Evolutionary conservation across 2,797 vertebrate species (phyloP).

Genomic region (Echeneis naucrates): DNA sequence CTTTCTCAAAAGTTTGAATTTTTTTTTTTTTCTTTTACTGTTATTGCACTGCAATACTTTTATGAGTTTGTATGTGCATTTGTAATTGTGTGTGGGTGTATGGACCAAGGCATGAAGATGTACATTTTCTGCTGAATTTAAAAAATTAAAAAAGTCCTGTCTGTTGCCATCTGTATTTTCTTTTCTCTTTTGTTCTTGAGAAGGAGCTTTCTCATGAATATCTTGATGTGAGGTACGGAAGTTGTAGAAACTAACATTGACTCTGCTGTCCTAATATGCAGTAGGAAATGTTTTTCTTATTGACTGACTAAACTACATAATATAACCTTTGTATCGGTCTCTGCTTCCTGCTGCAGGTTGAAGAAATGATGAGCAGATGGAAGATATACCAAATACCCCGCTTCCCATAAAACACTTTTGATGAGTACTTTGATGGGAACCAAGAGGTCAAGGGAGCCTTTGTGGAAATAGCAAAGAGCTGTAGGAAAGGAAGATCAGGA

Average conservation of each 20-base stretch:
- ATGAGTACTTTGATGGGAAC: not conserved
- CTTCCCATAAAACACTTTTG: not conserved
- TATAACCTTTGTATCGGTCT: slow-evolving; percentile 23
- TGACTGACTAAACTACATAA: not conserved
- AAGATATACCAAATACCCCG: slow-evolving; percentile 10
- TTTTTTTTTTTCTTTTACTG: not conserved
- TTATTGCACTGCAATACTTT: not conserved
- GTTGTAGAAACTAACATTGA: not conserved
- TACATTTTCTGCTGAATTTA: not conserved
- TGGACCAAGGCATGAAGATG: not conserved
- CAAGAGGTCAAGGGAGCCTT: not conserved
- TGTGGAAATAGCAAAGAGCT: slow-evolving; percentile 2
- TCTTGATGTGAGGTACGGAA: not conserved
- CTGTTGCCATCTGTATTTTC: not conserved
- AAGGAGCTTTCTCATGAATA: not conserved
- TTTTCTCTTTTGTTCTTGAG: not conserved
- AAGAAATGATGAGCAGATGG: slow-evolving; percentile 34
- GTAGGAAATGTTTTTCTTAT: not conserved
- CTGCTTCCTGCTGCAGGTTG: slow-evolving; percentile 54
- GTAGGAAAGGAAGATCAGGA: slow-evolving; percentile 2
- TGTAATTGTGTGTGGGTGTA: not conserved
- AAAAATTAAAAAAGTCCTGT: too few species aligned
- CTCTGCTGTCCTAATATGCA: not conserved
- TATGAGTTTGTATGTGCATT: not conserved
- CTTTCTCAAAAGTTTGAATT: not conserved